Percentiles rank a stretch among this genome's conserved stretches.
These are phyloP conservation scores for Xiphophorus couchianus DNA, from an alignment of 2,113 vertebrate species.

Conservation along the genomic window DNA sequence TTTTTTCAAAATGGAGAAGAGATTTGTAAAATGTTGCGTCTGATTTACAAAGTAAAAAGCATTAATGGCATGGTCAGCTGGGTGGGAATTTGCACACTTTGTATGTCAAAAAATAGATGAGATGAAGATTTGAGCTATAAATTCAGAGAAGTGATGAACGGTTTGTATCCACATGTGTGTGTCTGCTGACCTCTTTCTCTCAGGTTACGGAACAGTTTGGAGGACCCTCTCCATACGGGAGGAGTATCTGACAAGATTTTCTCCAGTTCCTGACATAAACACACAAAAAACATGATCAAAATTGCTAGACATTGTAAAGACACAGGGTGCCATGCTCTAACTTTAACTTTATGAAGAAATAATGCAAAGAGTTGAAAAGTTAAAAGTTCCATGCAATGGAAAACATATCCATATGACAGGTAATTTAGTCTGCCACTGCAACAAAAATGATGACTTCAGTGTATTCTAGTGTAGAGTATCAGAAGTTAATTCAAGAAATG, in stretches of 20 bases:
- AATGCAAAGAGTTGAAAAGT: not conserved
- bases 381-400: not conserved
- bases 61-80: not conserved
- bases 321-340: not conserved
- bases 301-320: not conserved
- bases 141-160: not conserved
- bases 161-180: not conserved
- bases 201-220: slow-evolving; percentile 94
- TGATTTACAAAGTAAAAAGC: not conserved
- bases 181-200: slow-evolving; percentile 86
- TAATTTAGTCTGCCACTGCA: not conserved
- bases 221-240: slow-evolving; percentile 96
- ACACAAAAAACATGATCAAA: slow-evolving; percentile 12
- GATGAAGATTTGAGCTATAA: not conserved
- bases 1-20: too few relatives aligned
- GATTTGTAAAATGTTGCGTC: too few relatives aligned
- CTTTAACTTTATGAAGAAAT: not conserved
- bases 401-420: not conserved
- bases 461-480: not conserved
- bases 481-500: not conserved
- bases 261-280: slow-evolving; percentile 87
- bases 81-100: not conserved
- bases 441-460: not conserved
- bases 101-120: not conserved
- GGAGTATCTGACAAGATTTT: slow-evolving; percentile 94